Percentiles rank a stretch among this genome's conserved stretches.
These are phyloP conservation scores for Triplophysa bombifrons DNA, from an alignment of 2,797 vertebrate genomes.

Conservation along the genomic window DNA sequence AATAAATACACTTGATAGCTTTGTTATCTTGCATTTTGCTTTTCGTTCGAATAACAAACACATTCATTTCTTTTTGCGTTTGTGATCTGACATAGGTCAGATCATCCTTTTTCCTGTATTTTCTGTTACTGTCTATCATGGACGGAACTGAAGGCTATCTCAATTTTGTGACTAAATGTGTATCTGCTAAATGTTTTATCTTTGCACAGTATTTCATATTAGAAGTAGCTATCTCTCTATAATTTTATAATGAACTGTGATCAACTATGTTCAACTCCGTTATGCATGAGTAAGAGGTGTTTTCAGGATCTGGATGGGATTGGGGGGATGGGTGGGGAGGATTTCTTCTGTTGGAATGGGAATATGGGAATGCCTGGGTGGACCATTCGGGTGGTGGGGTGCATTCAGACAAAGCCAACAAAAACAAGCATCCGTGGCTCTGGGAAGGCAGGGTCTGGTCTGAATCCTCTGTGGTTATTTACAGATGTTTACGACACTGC, in stretches of 20 bases:
- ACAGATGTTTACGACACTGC: conserved; percentile 60
- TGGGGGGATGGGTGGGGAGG: conserved; percentile 23
- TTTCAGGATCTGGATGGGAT: conserved; percentile 29
- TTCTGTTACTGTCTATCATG: neutral
- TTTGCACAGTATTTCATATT: neutral
- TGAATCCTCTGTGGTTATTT: conserved; percentile 52
- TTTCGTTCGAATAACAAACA: conserved; percentile 4
- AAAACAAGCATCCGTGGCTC: conserved; percentile 56
- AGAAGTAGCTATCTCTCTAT: conserved; percentile 64
- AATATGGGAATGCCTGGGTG: conserved; percentile 56
- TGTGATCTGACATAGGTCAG: conserved; percentile 7
- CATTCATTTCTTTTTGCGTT: conserved; percentile 12
- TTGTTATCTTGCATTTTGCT: neutral
- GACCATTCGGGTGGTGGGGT: conserved; percentile 49
- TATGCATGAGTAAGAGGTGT: conserved; percentile 12
- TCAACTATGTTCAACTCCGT: conserved; percentile 17
- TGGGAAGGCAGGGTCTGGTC: conserved; percentile 51
- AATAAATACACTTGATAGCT: neutral
- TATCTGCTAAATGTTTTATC: neutral
- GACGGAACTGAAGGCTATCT: neutral
- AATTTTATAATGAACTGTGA: conserved; percentile 23
- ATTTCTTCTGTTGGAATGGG: conserved; percentile 56
- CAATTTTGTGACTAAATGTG: neutral
- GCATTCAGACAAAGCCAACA: conserved; percentile 58
- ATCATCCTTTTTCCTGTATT: neutral